Conservation (phyloP, 2,888 invertebrate genomes). For the Melanotus villosus region DNA sequence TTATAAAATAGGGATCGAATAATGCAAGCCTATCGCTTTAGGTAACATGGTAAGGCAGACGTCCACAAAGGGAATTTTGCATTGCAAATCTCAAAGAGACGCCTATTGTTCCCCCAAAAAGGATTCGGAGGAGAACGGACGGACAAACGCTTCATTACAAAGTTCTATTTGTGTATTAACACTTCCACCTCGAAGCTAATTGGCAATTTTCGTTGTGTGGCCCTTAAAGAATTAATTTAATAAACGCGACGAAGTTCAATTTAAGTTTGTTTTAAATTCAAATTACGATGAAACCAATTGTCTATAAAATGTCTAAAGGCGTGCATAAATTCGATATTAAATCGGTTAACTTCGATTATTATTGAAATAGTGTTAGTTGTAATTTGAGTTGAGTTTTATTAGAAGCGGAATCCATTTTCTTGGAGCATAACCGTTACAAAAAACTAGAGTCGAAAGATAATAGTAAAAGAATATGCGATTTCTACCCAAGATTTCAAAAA, state of each 20-base stretch:
- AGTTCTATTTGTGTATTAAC: conserved; percentile 46
- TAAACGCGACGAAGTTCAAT: conserved; percentile 18
- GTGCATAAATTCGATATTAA: conserved; percentile 30
- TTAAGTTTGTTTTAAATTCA: conserved; percentile 34
- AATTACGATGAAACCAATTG: conserved; percentile 23
- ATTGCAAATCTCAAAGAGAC: conserved; percentile 42
- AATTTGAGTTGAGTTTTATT: no score
- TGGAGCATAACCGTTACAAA: no score
- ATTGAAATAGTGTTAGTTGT: neutral
- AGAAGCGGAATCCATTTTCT: no score
- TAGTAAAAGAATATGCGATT: no score
- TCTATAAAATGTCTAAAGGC: conserved; percentile 31
- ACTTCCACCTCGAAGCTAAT: conserved; percentile 35
- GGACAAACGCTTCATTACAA: conserved; percentile 48
- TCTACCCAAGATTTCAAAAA: no score
- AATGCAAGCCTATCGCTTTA: conserved; percentile 18
- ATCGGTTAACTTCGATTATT: conserved; percentile 20
- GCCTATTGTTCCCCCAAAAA: conserved; percentile 39
- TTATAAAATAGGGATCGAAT: conserved; percentile 3
- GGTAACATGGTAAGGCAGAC: conserved; percentile 34
- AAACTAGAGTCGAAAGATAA: no score
- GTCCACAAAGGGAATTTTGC: conserved; percentile 47
- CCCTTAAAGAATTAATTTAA: conserved; percentile 29
- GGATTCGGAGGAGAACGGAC: conserved; percentile 36
- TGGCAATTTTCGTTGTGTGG: conserved; percentile 38